Percentiles rank a stretch among this genome's conserved stretches.
These are phyloP conservation scores for Cosmia trapezina DNA, from an alignment of 2,888 invertebrate species.

Conservation along the genomic window DNA sequence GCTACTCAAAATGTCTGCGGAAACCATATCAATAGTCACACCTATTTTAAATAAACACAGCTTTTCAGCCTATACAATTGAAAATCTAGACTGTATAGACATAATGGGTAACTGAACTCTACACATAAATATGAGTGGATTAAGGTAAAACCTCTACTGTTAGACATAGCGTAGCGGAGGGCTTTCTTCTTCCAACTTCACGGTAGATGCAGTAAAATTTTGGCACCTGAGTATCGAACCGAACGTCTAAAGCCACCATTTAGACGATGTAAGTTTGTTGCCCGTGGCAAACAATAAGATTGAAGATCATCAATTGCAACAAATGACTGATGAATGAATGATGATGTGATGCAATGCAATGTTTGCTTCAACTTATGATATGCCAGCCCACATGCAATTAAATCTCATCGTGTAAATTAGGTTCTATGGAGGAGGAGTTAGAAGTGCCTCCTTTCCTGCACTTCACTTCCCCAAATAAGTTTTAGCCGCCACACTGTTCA, in stretches of 20 bases:
- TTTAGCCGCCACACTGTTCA: not conserved
- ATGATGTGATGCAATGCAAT: no score
- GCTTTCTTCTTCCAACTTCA: not conserved
- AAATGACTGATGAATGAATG: no score
- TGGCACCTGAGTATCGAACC: not conserved
- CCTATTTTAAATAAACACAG: no score
- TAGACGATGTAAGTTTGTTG: not conserved
- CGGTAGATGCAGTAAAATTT: not conserved
- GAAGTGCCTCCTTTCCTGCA: not conserved
- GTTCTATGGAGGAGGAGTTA: not conserved
- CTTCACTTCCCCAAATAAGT: not conserved
- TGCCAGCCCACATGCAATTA: not conserved
- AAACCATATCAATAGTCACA: not conserved
- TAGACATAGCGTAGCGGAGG: no score
- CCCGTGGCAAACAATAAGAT: not conserved
- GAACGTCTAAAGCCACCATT: not conserved
- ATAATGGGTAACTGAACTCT: not conserved
- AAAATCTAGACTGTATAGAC: not conserved
- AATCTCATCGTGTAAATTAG: not conserved
- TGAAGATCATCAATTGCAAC: not conserved
- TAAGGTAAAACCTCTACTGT: not conserved
- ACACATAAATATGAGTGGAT: not conserved
- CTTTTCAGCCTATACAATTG: no score
- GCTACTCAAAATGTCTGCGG: not conserved
- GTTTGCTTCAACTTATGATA: not conserved